Evolutionary conservation across 2,113 vertebrate genomes (phyloP), one percentile per base, ranked within the genome.

Genomic region (Sinocyclocheilus maitianheensis): DNA sequence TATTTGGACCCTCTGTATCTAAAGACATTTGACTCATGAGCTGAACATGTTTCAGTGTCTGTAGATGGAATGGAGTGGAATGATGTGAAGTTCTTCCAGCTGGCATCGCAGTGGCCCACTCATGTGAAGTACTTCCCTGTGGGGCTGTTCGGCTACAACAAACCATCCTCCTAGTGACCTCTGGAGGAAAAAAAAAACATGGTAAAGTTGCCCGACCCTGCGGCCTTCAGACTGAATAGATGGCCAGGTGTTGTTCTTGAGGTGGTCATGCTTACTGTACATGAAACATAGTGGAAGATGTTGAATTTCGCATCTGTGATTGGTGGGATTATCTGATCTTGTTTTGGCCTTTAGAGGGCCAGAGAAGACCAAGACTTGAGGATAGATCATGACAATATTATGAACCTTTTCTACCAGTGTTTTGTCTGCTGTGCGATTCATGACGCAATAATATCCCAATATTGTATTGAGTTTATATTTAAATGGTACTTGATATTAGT

Each of bases 71-170:
- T 96, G 30, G 95, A 96, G 80, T 96, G 95, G 95, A 95, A 94
- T 18, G 95, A 95, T 84, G 95, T 96, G 90, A 90, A 90, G 86
- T 90, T 90, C 78, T 90, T 90, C 71, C 87, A 90, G 89, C 53
- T 90, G 81, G 87, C 95, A 0, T 94, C 95, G 14, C 95, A 96
- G 92, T 96, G 95, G 95, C 94, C 95, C 51, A 96, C 95, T 2
- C 95, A 96, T 1, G 95, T 96, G 83, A 96, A 96, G 90, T 94
- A 95, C 88, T 94, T 96, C 67, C 95, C 95, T 0, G 94, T 96
- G 63, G 95, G 95, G 67, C 91, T 96, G 51, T 96, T 95, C 71
- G 90, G 92, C 83, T 91, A 92, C 83, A 93, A 86, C 77, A 95
- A 95, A 89, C 77, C 92, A n/a, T 87, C 91, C 84, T 93, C 93